Percentiles rank a stretch among this genome's conserved stretches.
Conservation (phyloP, 2,888 invertebrate genomes). For the Timandra comae region DNA sequence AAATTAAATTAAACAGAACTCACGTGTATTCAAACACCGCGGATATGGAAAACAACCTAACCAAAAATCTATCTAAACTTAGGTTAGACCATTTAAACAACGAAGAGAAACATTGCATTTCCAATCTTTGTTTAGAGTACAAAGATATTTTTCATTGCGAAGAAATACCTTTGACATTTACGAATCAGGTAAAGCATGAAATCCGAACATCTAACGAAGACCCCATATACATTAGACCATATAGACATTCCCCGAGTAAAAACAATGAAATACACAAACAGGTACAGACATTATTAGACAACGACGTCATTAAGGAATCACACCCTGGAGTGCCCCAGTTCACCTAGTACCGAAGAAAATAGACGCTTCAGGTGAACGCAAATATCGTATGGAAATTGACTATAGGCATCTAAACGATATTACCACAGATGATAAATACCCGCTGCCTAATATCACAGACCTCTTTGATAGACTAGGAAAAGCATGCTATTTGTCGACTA, state of each 20-base stretch:
- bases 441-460: constrained; percentile 15
- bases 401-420: constrained; percentile 25
- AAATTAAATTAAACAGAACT: constrained; percentile 3
- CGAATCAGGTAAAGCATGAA: constrained; percentile 26
- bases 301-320: constrained; percentile 32
- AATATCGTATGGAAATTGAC: constrained; percentile 27
- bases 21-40: constrained; percentile 5
- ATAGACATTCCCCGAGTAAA: constrained; percentile 24
- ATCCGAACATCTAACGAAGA: constrained; percentile 30
- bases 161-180: constrained; percentile 24
- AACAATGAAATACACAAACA: constrained; percentile 29
- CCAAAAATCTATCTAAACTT: constrained; percentile 7
- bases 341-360: constrained; percentile 41
- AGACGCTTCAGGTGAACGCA: constrained; percentile 30
- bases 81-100: constrained; percentile 21
- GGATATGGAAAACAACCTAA: constrained; percentile 12
- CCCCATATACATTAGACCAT: constrained; percentile 26
- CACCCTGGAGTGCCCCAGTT: constrained; percentile 36
- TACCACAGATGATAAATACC: constrained; percentile 28
- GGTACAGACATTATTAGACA: constrained; percentile 26
- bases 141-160: constrained; percentile 34
- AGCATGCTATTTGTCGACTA: constrained; percentile 22
- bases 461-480: constrained; percentile 20
- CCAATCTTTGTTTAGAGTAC: constrained; percentile 25
- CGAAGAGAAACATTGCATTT: constrained; percentile 27